Evolutionary conservation across 2,113 vertebrate species (phyloP).

Genomic region (Alligator sinensis): DNA sequence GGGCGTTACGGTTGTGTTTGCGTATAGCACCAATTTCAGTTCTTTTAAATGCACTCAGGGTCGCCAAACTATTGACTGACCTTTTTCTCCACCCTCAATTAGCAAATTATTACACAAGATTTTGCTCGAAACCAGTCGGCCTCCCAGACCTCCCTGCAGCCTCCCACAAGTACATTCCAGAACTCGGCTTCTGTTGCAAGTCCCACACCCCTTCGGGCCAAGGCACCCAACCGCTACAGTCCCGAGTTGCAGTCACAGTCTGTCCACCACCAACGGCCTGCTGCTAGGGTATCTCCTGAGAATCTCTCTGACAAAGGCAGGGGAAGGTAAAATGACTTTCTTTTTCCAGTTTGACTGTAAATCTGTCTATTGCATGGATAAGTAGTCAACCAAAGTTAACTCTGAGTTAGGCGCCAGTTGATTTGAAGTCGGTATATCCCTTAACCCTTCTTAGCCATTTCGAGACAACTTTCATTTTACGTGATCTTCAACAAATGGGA

Average conservation of each 20-base stretch:
- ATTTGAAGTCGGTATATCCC: not conserved
- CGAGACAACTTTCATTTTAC: not conserved
- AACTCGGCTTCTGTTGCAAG: conserved; percentile 80
- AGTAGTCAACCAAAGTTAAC: accelerated
- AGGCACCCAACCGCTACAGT: conserved; percentile 91
- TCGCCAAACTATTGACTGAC: conserved; percentile 1
- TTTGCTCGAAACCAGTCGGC: conserved; percentile 94
- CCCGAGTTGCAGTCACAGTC: conserved; percentile 88
- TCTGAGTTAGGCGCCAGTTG: not conserved
- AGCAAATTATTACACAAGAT: conserved; percentile 99
- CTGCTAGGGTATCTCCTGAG: conserved; percentile 93
- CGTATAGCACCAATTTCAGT: not conserved
- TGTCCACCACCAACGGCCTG: conserved; percentile 86
- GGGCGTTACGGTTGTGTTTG: not conserved
- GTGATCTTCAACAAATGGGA: not conserved
- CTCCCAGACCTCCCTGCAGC: conserved; percentile 79
- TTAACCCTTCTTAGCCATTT: not conserved
- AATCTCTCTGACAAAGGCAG: conserved; percentile 90
- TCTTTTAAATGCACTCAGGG: accelerated
- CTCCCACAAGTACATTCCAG: conserved; percentile 92
- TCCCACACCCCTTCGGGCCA: conserved; percentile 79
- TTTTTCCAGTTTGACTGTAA: not conserved
- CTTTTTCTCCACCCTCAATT: not conserved
- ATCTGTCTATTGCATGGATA: not conserved
- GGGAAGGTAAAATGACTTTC: conserved; percentile 82